Percentiles rank a stretch among this genome's conserved stretches.
Evolutionary conservation across 2,113 vertebrate species (phyloP).

Genomic region (Phalacrocorax carbo): DNA sequence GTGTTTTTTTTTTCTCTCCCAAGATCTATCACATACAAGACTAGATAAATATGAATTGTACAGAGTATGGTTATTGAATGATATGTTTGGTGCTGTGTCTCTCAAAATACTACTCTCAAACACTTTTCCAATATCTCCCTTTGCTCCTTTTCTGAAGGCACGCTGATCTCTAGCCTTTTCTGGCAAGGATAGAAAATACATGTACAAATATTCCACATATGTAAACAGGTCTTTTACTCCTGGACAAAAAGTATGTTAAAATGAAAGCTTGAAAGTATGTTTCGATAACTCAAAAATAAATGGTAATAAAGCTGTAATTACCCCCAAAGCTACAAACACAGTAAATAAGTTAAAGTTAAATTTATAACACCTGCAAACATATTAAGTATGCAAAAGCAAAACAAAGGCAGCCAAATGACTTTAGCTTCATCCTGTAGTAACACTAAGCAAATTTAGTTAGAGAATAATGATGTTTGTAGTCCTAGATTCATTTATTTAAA

Average conservation of each 20-base stretch:
- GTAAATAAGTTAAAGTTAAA: conserved; percentile 56
- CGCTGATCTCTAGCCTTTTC: neutral
- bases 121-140: neutral
- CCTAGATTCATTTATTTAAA: conserved; percentile 15
- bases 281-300: conserved; percentile 45
- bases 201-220: neutral
- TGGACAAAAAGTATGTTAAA: neutral
- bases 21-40: neutral
- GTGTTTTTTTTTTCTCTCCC: neutral
- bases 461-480: conserved; percentile 42
- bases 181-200: neutral
- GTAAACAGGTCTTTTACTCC: neutral
- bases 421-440: conserved; percentile 51
- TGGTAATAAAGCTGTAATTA: conserved; percentile 40
- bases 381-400: conserved; percentile 24
- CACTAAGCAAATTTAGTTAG: conserved; percentile 48
- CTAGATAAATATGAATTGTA: neutral
- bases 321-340: conserved; percentile 26
- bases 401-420: conserved; percentile 49
- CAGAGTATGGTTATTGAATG: neutral
- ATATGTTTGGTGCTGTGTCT: neutral
- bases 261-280: conserved; percentile 17
- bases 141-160: neutral
- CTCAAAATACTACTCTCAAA: neutral
- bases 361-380: conserved; percentile 36